These are phyloP conservation scores for Psophia crepitans DNA, from an alignment of 2,113 vertebrate species.

Conservation along the genomic window DNA sequence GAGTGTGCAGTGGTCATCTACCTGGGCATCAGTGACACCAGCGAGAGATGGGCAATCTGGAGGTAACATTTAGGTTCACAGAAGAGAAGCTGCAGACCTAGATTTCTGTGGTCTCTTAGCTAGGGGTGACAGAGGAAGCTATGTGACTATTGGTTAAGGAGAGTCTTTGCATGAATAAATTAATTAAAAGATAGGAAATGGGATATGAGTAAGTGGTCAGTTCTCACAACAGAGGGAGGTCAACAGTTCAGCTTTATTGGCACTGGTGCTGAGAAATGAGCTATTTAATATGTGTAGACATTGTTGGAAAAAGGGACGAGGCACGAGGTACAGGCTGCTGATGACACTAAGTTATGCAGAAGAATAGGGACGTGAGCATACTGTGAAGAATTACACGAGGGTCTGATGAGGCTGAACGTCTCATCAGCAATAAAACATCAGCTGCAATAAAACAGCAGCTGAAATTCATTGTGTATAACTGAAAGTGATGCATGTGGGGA, in stretches of 20 bases:
- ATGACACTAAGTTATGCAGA: neutral
- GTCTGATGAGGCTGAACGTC: rapidly evolving
- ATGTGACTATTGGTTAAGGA: neutral
- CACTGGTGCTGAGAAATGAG: neutral
- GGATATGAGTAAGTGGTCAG: neutral
- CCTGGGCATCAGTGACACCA: neutral
- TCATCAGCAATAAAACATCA: neutral
- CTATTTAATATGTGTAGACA: neutral
- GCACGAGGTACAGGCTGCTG: neutral
- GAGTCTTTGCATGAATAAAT: neutral
- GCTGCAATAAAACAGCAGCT: neutral
- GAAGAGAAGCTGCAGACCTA: neutral
- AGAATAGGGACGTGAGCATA: neutral
- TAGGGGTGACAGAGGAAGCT: neutral
- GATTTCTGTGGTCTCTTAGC: neutral
- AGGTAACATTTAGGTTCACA: neutral
- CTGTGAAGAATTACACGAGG: neutral
- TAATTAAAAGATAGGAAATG: neutral
- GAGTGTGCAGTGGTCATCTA: neutral
- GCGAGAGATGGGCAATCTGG: neutral
- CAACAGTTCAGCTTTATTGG: neutral
- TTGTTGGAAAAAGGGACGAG: neutral
- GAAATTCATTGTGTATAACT: neutral
- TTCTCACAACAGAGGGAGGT: neutral
- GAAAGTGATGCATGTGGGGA: neutral